A percentile compares a stretch with the other conserved stretches of the same genome.
These are phyloP conservation scores for Phaenicophaeus curvirostris DNA, from an alignment of 2,797 vertebrate species.

Conservation along the genomic window DNA sequence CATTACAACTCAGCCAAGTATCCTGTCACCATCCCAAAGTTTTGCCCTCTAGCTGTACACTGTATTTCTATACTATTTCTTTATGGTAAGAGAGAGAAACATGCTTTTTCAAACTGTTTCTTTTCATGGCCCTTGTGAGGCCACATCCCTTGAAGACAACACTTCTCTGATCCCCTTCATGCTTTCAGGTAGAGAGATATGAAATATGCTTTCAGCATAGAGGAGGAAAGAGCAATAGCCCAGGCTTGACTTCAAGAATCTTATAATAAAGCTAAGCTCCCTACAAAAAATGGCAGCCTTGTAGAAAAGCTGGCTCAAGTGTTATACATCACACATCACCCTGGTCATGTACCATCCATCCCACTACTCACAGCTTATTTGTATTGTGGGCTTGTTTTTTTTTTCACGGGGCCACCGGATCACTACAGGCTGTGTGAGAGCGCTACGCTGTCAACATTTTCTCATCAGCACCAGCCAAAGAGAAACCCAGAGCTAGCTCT, in stretches of 20 bases:
- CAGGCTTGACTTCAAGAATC: neutral
- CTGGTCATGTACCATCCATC: neutral
- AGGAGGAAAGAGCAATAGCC: neutral
- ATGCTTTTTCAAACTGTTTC: neutral
- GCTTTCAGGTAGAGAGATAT: neutral
- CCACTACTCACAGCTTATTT: neutral
- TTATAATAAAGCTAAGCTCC: neutral
- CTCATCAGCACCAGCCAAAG: neutral
- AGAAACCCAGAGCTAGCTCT: neutral
- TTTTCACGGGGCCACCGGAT: neutral
- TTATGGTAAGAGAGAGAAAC: neutral
- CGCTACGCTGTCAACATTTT: fast-evolving
- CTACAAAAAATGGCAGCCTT: neutral
- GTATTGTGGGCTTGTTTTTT: fast-evolving
- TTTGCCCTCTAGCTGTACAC: neutral
- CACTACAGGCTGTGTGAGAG: neutral
- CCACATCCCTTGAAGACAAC: neutral
- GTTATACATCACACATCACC: fast-evolving
- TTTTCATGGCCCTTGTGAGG: neutral
- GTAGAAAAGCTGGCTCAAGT: neutral
- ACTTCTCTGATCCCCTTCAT: neutral
- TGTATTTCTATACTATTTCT: neutral
- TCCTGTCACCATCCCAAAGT: neutral
- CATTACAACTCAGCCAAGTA: neutral
- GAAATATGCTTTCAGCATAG: neutral